A percentile compares a stretch with the other conserved stretches of the same genome.
Conservation (phyloP, 2,797 vertebrate genomes). For the Adrianichthys oophorus region DNA sequence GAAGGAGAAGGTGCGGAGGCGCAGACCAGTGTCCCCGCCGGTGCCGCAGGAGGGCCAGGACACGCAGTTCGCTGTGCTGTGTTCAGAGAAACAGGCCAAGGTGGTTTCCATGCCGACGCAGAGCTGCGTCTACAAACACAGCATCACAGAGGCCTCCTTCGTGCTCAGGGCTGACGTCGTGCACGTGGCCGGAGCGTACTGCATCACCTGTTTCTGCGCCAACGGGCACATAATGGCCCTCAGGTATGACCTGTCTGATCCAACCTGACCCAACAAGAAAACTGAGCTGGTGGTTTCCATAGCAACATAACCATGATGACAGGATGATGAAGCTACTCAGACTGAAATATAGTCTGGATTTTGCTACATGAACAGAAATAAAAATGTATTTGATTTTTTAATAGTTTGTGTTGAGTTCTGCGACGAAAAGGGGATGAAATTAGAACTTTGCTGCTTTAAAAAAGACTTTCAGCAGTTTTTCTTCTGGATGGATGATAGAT, state of each 20-base stretch:
- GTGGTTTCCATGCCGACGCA: constrained; percentile 93
- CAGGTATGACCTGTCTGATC: constrained; percentile 78
- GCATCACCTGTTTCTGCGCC: constrained; percentile 96
- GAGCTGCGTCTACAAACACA: constrained; percentile 90
- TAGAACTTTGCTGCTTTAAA: no score
- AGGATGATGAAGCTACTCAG: no score
- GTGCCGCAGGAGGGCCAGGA: constrained; percentile 91
- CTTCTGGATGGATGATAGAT: no score
- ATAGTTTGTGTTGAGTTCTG: no score
- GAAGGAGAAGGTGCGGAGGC: constrained; percentile 86
- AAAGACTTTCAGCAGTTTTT: no score
- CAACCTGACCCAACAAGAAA: not conserved
- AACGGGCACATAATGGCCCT: constrained; percentile 98
- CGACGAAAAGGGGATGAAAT: no score
- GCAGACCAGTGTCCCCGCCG: constrained; percentile 87
- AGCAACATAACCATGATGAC: no score
- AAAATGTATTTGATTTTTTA: no score
- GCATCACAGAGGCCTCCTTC: constrained; percentile 95
- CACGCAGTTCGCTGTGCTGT: constrained; percentile 90
- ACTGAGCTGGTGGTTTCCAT: no score
- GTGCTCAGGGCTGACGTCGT: constrained; percentile 93
- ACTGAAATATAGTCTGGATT: no score
- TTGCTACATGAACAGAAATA: no score
- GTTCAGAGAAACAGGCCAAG: constrained; percentile 98
- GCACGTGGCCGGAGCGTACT: constrained; percentile 85